Percentiles rank a stretch among this genome's conserved stretches.
phyloP scores from a whole-genome alignment of 2,888 invertebrate genomes.

The Pedicia rivosa region DNA sequence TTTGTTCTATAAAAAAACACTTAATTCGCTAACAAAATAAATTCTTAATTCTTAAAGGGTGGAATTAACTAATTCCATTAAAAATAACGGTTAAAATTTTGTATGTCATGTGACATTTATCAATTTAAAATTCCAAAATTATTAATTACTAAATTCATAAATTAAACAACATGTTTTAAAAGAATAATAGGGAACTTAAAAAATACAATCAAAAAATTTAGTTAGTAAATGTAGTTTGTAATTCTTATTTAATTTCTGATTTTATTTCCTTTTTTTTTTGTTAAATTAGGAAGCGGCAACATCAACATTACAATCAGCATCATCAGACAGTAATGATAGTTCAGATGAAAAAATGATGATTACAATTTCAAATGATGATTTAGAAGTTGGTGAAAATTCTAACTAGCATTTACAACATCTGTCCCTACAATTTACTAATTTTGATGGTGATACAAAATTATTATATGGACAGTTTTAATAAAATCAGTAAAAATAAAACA shows the following conservation, averaged over 20 bases:
- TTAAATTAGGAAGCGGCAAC: constrained; percentile 46
- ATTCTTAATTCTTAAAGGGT: too few species aligned
- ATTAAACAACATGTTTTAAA: too few species aligned
- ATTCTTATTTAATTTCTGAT: not conserved
- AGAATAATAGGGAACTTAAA: too few species aligned
- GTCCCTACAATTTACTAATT: not conserved
- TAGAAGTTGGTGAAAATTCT: constrained; percentile 29
- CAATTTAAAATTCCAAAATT: too few species aligned
- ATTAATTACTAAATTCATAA: too few species aligned
- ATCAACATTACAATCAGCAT: constrained; percentile 49
- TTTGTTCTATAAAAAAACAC: too few species aligned
- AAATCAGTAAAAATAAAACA: not conserved
- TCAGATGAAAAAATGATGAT: constrained; percentile 60
- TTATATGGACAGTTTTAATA: not conserved
- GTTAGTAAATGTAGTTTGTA: constrained; percentile 1
- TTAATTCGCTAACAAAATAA: too few species aligned
- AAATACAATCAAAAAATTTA: not conserved
- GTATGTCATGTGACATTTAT: too few species aligned
- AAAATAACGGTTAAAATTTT: too few species aligned
- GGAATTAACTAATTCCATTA: too few species aligned
- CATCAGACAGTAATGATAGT: constrained; percentile 53
- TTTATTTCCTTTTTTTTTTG: constrained; percentile 3
- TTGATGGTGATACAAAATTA: not conserved
- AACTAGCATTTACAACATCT: constrained; percentile 17
- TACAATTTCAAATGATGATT: constrained; percentile 12